Base-by-base conservation (phyloP, 2,113 vertebrate species). In the Notothenia rossii region DNA sequence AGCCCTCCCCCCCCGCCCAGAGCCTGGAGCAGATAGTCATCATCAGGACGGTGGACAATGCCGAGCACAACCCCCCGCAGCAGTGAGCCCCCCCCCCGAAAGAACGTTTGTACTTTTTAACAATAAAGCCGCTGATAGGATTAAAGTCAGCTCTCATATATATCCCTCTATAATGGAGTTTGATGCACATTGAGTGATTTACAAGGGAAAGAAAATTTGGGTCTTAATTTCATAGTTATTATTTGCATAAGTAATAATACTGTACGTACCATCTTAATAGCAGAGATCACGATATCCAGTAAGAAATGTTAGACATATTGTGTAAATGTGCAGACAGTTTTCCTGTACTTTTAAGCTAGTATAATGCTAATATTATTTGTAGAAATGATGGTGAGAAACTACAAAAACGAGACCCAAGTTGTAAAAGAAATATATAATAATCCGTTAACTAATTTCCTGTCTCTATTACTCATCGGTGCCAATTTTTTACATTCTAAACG, bases 1-100 rank as follows among this genome's bases (percentile, higher is more conserved):
- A 86, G 29, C 53, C 91, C 0, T 90, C 91, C 0, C 91, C 91
- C 0, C 91, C 92, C 0, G 64, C 88, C 14, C 67, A 61, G 20
- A 63, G 77, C 72, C 77, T 93, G 83, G 91, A 93, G 86, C 92
- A 94, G 88, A 94, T 94, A 46, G 91, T 94, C 89, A 94, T 94
- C 88, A 93, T 94, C 81, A 87, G 87, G 61, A 94, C 93, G 11
- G 86, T 94, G 89, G 92, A 93, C 90, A 85, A 87, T 40, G 60
- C 55, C 1, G 90, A 92, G 3, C 63, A 50, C 64, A 50, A 53
- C 54, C 7, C 84, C 0, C 58, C 87, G 2, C 89, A 78, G 62
- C 81, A 92, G 88, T 92, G 88, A 92, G 53, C 2, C 9, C 3
- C 7, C 18, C 1, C 49, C 0, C 14, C 7, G 14, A 6, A 8